Evolutionary conservation across 1,140 invertebrate species (phyloP).

Genomic region (Eumeta japonica): DNA sequence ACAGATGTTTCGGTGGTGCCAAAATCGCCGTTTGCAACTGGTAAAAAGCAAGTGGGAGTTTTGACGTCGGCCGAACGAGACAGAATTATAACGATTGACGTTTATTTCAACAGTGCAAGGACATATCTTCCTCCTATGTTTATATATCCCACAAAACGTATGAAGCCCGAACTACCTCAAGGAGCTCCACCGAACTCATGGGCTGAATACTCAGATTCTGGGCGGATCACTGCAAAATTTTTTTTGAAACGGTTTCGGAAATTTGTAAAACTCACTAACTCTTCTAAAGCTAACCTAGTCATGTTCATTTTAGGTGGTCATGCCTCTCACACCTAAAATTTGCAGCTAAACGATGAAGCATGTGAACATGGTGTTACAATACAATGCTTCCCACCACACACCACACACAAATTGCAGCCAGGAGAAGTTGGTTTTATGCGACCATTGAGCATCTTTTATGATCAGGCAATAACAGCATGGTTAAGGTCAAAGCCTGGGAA

Average conservation of each 20-base stretch:
- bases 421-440: constrained; percentile 39
- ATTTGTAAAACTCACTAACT: constrained; percentile 19
- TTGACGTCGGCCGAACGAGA: constrained; percentile 33
- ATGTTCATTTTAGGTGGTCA: constrained; percentile 31
- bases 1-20: constrained; percentile 42
- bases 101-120: constrained; percentile 36
- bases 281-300: constrained; percentile 17
- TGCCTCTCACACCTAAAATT: constrained; percentile 21
- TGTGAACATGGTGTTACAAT: constrained; percentile 23
- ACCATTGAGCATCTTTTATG: constrained; percentile 30
- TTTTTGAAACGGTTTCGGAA: constrained; percentile 29
- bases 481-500: constrained; percentile 22
- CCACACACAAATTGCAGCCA: constrained; percentile 34
- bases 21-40: constrained; percentile 25
- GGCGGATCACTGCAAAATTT: constrained; percentile 26
- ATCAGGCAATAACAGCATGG: constrained; percentile 23
- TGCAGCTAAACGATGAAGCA: constrained; percentile 20
- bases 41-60: constrained; percentile 30
- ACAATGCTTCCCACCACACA: constrained; percentile 39
- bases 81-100: constrained; percentile 27
- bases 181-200: constrained; percentile 21
- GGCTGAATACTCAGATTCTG: constrained; percentile 13
- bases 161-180: constrained; percentile 19
- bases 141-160: constrained; percentile 27
- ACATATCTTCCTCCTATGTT: constrained; percentile 30